Percentiles rank a stretch among this genome's conserved stretches.
Conservation (phyloP, 2,888 invertebrate genomes). For the Hecatera dysodea region DNA sequence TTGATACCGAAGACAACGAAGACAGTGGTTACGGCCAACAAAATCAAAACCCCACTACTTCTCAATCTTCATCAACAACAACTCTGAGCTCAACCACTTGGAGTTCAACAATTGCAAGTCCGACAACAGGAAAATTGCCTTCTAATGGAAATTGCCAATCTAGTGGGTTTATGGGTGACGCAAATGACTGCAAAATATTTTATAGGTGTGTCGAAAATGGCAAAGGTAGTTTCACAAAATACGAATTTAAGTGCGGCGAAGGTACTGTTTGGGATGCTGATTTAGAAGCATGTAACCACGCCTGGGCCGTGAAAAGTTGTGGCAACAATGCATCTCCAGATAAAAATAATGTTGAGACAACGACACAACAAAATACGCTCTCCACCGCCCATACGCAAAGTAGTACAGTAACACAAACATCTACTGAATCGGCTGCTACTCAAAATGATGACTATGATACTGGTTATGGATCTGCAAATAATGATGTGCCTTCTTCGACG, state of each 20-base stretch:
- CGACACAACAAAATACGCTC: constrained; percentile 49
- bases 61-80: constrained; percentile 38
- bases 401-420: constrained; percentile 56
- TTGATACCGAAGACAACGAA: constrained; percentile 61
- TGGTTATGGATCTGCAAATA: constrained; percentile 68
- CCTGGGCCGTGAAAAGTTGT: constrained; percentile 86
- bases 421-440: constrained; percentile 52
- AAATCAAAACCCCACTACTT: constrained; percentile 45
- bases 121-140: constrained; percentile 41
- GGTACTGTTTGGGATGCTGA: constrained; percentile 92
- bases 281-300: constrained; percentile 91
- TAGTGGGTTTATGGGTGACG: constrained; percentile 91
- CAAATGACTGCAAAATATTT: constrained; percentile 91
- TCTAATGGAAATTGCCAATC: constrained; percentile 75
- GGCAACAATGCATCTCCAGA: constrained; percentile 59
- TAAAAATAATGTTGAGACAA: constrained; percentile 54
- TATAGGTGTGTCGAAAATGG: constrained; percentile 93
- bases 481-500: constrained; percentile 43
- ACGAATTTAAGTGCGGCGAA: constrained; percentile 92
- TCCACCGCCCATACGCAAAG: constrained; percentile 47
- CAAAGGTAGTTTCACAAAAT: constrained; percentile 90
- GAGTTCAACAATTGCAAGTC: constrained; percentile 28
- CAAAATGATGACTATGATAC: constrained; percentile 66
- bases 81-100: constrained; percentile 56
- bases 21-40: constrained; percentile 69